A percentile compares a stretch with the other conserved stretches of the same genome.
These are phyloP conservation scores for Magallana nippona DNA, from an alignment of 2,888 invertebrate genomes.

Conservation along the genomic window DNA sequence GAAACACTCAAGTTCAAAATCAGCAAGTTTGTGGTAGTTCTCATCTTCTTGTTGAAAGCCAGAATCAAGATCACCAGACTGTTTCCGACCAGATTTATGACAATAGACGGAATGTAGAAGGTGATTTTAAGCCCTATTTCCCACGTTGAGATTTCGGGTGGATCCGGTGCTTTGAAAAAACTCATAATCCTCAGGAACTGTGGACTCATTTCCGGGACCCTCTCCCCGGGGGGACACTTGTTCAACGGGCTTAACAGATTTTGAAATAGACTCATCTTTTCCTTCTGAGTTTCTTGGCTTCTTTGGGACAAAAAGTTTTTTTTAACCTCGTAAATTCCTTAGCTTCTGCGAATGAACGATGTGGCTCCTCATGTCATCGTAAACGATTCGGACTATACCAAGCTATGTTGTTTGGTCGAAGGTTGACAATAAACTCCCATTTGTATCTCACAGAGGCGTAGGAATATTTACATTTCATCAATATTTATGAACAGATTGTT, in stretches of 20 bases:
- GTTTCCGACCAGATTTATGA: conserved; percentile 71
- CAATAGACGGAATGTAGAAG: conserved; percentile 70
- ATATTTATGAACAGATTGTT: conserved; percentile 33
- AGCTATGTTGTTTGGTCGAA: neutral
- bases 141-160: conserved; percentile 54
- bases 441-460: conserved; percentile 21
- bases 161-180: conserved; percentile 43
- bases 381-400: neutral
- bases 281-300: no score
- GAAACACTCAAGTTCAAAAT: conserved; percentile 73
- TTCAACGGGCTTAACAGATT: neutral
- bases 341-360: neutral
- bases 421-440: conserved; percentile 18
- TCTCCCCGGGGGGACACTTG: neutral
- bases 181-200: conserved; percentile 29
- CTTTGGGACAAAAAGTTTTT: no score
- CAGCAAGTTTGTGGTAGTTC: conserved; percentile 70
- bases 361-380: neutral
- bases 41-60: conserved; percentile 66
- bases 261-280: no score
- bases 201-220: neutral
- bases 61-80: conserved; percentile 69
- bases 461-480: conserved; percentile 28
- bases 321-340: no score
- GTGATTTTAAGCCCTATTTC: conserved; percentile 68